phyloP scores from a whole-genome alignment of 2,888 invertebrate species.

The Zygothrica quintamaculata region DNA sequence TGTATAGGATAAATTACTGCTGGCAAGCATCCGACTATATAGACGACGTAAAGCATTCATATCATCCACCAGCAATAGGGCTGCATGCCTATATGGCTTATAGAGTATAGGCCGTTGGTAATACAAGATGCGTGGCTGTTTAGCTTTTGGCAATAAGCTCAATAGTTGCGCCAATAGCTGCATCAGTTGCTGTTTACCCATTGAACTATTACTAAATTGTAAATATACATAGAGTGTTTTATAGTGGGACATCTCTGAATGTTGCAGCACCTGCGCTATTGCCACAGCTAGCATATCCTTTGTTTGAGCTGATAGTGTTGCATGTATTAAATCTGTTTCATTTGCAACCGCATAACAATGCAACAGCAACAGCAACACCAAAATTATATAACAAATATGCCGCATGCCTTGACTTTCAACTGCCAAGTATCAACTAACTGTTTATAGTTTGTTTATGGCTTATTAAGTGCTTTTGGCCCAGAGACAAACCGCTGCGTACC shows the following conservation, averaged over 20 bases:
- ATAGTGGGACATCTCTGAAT: constrained; percentile 53
- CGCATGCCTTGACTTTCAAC: constrained; percentile 25
- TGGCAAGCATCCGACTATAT: constrained; percentile 47
- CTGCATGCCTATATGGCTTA: constrained; percentile 53
- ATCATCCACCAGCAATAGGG: constrained; percentile 62
- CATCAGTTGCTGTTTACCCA: no score
- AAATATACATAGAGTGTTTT: constrained; percentile 53
- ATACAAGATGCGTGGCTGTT: constrained; percentile 30
- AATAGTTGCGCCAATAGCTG: constrained; percentile 42
- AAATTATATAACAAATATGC: no score
- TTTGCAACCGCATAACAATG: no score
- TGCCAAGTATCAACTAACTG: constrained; percentile 24
- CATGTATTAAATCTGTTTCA: no score
- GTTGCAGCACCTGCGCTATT: constrained; percentile 43
- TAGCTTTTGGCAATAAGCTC: not conserved
- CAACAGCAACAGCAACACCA: constrained; percentile 1
- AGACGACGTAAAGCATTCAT: constrained; percentile 44
- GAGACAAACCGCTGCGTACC: not conserved
- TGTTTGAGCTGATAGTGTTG: not conserved
- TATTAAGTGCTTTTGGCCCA: not conserved
- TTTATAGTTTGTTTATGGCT: not conserved
- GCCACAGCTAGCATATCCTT: constrained; percentile 26
- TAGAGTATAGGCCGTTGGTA: constrained; percentile 42
- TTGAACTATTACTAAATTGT: no score
- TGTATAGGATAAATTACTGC: constrained; percentile 63